Percentiles rank a stretch among this genome's conserved stretches.
These are phyloP conservation scores for Xestia c-nigrum DNA, from an alignment of 2,888 invertebrate species.

Conservation along the genomic window DNA sequence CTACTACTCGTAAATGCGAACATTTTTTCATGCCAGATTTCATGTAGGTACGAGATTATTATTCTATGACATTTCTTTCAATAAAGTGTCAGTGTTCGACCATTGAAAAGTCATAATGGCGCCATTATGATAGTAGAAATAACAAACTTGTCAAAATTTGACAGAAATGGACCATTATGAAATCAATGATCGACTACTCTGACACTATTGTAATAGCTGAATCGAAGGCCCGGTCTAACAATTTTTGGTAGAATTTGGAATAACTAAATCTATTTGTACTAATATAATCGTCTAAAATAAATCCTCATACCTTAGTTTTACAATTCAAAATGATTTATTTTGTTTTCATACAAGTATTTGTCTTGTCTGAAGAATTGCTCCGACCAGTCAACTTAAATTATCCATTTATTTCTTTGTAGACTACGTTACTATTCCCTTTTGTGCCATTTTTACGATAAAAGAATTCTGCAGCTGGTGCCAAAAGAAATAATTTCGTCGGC, in stretches of 20 bases:
- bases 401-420: slow-evolving; percentile 61
- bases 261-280: background rate
- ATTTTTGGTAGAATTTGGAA: slow-evolving; percentile 12
- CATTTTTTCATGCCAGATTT: no score
- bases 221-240: no score
- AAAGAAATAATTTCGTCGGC: slow-evolving; percentile 61
- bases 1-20: no score
- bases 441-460: slow-evolving; percentile 66
- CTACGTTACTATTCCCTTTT: slow-evolving; percentile 65
- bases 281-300: background rate
- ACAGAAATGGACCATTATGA: no score
- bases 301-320: background rate
- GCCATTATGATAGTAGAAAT: no score
- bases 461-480: slow-evolving; percentile 71
- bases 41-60: no score
- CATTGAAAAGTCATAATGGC: no score
- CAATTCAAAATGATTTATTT: slow-evolving; percentile 23
- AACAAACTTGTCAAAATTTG: no score
- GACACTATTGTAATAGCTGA: no score
- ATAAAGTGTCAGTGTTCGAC: no score
- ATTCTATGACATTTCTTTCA: no score
- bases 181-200: no score
- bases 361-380: slow-evolving; percentile 35
- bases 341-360: slow-evolving; percentile 18
- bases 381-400: slow-evolving; percentile 50